A percentile compares a stretch with the other conserved stretches of the same genome.
Conservation (phyloP, 2,113 vertebrate species). For the Circaetus gallicus region DNA sequence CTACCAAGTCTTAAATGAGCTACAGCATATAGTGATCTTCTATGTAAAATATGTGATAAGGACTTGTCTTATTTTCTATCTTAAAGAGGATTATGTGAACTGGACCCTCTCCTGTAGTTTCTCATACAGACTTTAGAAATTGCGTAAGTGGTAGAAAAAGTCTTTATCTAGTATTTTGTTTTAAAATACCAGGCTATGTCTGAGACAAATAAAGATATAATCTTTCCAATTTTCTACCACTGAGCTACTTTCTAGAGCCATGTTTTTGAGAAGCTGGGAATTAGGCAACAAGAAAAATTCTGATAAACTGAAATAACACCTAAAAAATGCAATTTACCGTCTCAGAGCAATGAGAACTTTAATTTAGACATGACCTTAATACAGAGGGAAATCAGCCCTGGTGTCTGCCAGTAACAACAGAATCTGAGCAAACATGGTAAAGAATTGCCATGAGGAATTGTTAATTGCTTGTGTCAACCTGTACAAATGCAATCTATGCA, state of each 20-base stretch:
- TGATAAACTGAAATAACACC: neutral
- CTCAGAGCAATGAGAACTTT: neutral
- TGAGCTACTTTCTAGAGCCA: neutral
- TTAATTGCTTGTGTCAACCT: neutral
- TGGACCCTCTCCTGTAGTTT: neutral
- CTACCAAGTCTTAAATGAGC: neutral
- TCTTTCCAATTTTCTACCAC: neutral
- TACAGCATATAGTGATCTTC: slow-evolving; percentile 24
- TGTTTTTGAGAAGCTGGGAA: neutral
- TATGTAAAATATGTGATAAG: slow-evolving; percentile 43
- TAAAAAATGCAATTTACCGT: neutral
- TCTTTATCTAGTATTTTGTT: slow-evolving; percentile 52
- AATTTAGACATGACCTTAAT: neutral
- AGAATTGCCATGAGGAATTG: neutral
- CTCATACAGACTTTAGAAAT: slow-evolving; percentile 13
- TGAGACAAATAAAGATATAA: neutral
- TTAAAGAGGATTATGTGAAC: slow-evolving; percentile 26
- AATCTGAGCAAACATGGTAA: neutral
- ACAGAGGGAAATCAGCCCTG: neutral
- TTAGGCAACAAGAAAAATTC: neutral
- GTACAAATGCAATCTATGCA: neutral
- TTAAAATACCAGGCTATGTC: slow-evolving; percentile 9
- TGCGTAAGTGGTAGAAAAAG: slow-evolving; percentile 23
- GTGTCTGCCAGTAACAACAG: neutral
- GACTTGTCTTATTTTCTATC: slow-evolving; percentile 50